A percentile compares a stretch with the other conserved stretches of the same genome.
These are phyloP conservation scores for Pagetopsis macropterus DNA, from an alignment of 2,797 vertebrate species.

Conservation along the genomic window DNA sequence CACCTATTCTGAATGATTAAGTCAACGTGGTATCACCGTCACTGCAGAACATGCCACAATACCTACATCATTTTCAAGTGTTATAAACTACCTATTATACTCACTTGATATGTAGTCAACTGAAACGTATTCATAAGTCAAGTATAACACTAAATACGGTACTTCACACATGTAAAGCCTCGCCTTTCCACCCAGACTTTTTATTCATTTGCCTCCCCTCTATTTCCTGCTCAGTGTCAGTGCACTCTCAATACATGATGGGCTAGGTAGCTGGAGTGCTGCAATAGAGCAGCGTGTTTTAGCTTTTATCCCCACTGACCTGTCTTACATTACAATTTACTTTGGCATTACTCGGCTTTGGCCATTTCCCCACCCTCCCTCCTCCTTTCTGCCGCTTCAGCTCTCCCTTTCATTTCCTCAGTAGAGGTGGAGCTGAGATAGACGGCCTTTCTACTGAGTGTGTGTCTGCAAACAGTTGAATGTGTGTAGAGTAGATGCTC, in stretches of 20 bases:
- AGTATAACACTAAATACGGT: constrained; percentile 3
- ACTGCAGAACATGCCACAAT: not conserved
- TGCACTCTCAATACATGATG: constrained; percentile 61
- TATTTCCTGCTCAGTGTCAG: constrained; percentile 37
- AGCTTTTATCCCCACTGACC: constrained; percentile 45
- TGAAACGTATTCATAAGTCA: not conserved
- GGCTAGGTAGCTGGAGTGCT: constrained; percentile 51
- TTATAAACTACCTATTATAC: not conserved
- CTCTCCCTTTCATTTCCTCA: constrained; percentile 29
- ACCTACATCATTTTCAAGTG: not conserved
- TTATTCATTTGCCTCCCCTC: constrained; percentile 27
- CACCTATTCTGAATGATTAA: not conserved
- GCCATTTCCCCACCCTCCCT: constrained; percentile 38
- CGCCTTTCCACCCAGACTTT: constrained; percentile 5
- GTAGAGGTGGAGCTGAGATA: constrained; percentile 20
- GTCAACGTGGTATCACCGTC: not conserved
- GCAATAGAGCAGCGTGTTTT: constrained; percentile 53
- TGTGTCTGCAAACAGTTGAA: not conserved
- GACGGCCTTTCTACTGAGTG: not conserved
- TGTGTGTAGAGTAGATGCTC: not conserved
- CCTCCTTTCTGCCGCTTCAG: constrained; percentile 13
- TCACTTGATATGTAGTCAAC: not conserved
- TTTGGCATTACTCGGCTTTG: constrained; percentile 61
- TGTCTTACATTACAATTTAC: constrained; percentile 65
- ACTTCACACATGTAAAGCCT: constrained; percentile 11